phyloP scores from a whole-genome alignment of 2,888 invertebrate genomes.

The Trichopoda pennipes region DNA sequence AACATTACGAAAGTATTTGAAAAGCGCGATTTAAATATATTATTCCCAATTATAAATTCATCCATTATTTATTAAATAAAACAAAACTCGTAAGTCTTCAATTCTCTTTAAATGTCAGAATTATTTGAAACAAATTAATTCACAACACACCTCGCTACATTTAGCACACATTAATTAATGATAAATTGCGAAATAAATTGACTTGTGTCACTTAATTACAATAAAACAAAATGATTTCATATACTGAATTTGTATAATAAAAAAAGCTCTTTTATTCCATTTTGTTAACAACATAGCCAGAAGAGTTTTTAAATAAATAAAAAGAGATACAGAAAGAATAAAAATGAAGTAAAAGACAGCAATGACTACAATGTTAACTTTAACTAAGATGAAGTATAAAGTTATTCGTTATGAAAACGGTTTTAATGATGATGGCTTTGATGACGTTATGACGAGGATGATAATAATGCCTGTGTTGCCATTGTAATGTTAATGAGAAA shows the following conservation, averaged over 20 bases:
- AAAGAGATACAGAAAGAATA: background rate
- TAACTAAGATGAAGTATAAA: conserved; percentile 24
- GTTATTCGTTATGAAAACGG: conserved; percentile 29
- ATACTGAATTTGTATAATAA: background rate
- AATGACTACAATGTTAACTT: conserved; percentile 23
- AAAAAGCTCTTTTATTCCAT: background rate
- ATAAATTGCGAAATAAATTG: conserved; percentile 79
- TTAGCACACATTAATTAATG: conserved; percentile 75
- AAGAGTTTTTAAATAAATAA: background rate
- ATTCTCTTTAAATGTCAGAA: background rate
- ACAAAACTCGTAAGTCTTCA: background rate
- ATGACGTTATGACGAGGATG: conserved; percentile 39
- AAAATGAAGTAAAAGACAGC: conserved; percentile 1
- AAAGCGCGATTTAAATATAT: background rate
- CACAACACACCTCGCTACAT: conserved; percentile 18
- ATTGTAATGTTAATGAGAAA: conserved; percentile 22
- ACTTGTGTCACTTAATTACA: conserved; percentile 77
- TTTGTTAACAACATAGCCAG: background rate
- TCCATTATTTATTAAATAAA: background rate
- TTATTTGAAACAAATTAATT: background rate
- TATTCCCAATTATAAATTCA: background rate
- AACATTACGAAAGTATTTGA: background rate
- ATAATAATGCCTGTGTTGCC: conserved; percentile 33
- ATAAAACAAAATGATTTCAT: conserved; percentile 29
- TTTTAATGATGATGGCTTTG: conserved; percentile 24